Evolutionary conservation across 2,797 vertebrate species (phyloP), one percentile per base, ranked within the genome.

Genomic region (Xiphorhynchus erythropygius): DNA sequence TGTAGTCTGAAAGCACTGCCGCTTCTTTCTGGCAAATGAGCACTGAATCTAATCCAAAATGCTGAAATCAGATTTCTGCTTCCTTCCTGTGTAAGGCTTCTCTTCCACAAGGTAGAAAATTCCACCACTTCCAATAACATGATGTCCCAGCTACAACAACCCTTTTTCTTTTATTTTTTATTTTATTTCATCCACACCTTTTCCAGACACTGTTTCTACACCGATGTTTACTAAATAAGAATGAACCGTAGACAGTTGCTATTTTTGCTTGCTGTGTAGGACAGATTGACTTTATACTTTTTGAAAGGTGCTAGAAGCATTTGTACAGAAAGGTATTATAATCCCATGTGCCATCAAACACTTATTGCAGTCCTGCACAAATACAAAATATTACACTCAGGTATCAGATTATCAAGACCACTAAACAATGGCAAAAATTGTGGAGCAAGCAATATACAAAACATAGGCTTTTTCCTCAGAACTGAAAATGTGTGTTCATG

Each of bases 231-330:
- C 65, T 71, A 90, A 88, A 68, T 3, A 63, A 75, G 77, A 79
- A 17, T 3, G 11, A 93, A 69, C 7, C 8, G 14, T 35, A 56
- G 60, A 68, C 23, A 78, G 47, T 53, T 75, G 32, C 7, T 93
- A 68, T 84, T 93, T 94, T 86, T 75, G 9, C 46, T 81, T 78
- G 9, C 69, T 68, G 11, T 53, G 39, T 81, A 68, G 32, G 33
- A 84, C 39, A 86, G 53, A 73, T 44, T 88, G 57, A 81, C n/a
- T 95, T 90, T 88, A 90, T 85, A 16, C 18, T 30, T 90, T 71
- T 75, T 88, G 80, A 90, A 94, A 88, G 49, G 52, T 77, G 57
- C 25, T 94, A 78, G 76, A 68, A 91, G 42, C 35, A 55, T 86
- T 86, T 81, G 42, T 78, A 25, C 42, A 81, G 53, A 30, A 68